Base-by-base conservation (phyloP, 2,888 invertebrate species). In the Meiosimyza decipiens region DNA sequence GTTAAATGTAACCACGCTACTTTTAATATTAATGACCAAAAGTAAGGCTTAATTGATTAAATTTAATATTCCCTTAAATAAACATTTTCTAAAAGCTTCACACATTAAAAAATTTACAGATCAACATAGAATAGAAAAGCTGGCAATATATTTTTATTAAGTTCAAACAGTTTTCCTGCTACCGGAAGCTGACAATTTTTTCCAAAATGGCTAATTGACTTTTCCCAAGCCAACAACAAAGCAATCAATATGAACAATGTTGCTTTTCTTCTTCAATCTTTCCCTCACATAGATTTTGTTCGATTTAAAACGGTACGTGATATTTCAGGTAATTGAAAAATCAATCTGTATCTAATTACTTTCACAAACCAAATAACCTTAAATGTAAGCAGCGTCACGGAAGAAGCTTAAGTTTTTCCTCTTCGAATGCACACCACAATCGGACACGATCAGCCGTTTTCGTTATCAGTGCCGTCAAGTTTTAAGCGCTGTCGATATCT, bases 331-430 rank as follows among this genome's bases (percentile, higher is more conserved):
- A 62, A 51, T 40, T 69, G 51, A 62, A 60, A 60, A 33, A 40
- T 52, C 51, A 51, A 60, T 57, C 50, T 57, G 68, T 59, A 57
- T 68, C 69, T 69, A 69, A 69, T 69, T 69, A 69, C 69, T 69
- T 69, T 69, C 62, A 62, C 62, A 66, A 54, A 16, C 54, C 54
- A 69, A 60, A 40, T 40, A 40, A 40, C 40, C 40, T 40, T 40
- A 40, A 40, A 40, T 40, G 40, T 40, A 40, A 40, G 9, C 40
- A 6, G 40, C 40, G 40, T 9, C 40, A 5, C 40, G 40, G 40
- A 7, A 40, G 7, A 40, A 40, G 40, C 9, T 40, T 40, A 1
- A 40, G 40, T 7, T 60, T 49, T 40, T 63, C 49, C 49, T 49
- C 18, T 15, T 47, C 49, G 13, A 22, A 18, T 18, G 22, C 28